phyloP scores from a whole-genome alignment of 2,888 invertebrate genomes.

The Pristionchus japonicus region DNA sequence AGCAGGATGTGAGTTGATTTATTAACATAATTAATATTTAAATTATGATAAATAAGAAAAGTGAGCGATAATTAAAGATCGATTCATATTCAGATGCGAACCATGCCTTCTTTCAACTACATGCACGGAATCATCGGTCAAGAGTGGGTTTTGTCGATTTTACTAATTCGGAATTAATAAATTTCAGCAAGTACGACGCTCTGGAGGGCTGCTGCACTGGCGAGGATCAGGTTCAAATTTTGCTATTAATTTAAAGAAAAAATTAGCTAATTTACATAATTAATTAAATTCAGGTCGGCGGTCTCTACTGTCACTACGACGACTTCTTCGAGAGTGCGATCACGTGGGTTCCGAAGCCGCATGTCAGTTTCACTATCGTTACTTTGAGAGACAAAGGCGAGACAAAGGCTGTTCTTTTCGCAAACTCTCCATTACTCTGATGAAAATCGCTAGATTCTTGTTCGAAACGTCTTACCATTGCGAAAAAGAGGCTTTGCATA shows the following conservation, averaged over 20 bases:
- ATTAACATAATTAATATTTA: background rate
- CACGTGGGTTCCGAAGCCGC: background rate
- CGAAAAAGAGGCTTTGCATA: too few relatives aligned
- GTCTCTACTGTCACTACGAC: conserved; percentile 44
- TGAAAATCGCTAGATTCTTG: too few relatives aligned
- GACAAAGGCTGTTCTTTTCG: too few relatives aligned
- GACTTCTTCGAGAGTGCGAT: conserved; percentile 37
- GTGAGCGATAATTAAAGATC: background rate
- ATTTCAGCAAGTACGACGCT: conserved; percentile 15
- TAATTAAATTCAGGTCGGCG: background rate
- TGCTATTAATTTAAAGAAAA: background rate
- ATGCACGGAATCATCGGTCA: conserved; percentile 52
- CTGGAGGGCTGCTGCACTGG: conserved; percentile 36
- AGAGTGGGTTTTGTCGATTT: conserved; percentile 40
- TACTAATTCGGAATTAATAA: background rate
- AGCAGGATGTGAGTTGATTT: background rate
- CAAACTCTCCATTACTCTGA: too few relatives aligned
- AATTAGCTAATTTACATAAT: too few relatives aligned
- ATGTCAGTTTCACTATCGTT: too few relatives aligned
- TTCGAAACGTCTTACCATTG: too few relatives aligned
- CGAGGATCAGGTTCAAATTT: background rate
- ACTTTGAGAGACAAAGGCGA: too few relatives aligned
- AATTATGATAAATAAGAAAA: background rate
- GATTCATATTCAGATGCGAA: conserved; percentile 56
- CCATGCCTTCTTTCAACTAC: conserved; percentile 64